Evolutionary conservation across 2,888 invertebrate genomes (phyloP), one percentile per base, ranked within the genome.

Genomic region (Cerastis leucographa): DNA sequence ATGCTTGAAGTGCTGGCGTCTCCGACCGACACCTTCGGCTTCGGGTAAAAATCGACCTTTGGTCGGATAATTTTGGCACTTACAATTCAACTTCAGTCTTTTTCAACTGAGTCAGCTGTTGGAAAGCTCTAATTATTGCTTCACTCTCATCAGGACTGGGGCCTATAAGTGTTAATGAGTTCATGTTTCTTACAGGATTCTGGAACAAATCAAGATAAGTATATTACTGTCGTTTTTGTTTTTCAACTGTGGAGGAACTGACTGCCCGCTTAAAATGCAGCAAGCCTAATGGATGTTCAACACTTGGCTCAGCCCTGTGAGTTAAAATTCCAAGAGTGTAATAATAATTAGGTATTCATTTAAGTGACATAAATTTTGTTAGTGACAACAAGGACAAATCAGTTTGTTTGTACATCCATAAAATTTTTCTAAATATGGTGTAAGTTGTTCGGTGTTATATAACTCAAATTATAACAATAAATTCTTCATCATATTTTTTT

Each of bases 81-180:
- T 86, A 96, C 96, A 88, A 73, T 85, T 95, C 93, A 2, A 91
- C 94, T 82, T 94, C 95, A 0, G 89, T 71, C 74, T 83, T 93
- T 72, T 91, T 95, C 61, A 96, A 79, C 66, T 92, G 92, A 3
- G 95, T 94, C 8, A 94, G 62, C 74, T 95, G 91, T 71, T 89
- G 91, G 77, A 96, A 96, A 11, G 91, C 89, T 80, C 92, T 92
- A n/a, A 91, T 87, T 2, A 96, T 80, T 0, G 91, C 84, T 1
- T 92, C 92, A 0, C 80, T 85, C 59, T 96, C 95, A 2, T 94
- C 93, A 0, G 83, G 65, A 0, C 92, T 91, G 0, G 96, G 96
- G 44, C 91, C 83, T 7, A 93, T 84, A 3, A 96, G 91, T 7
- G 84, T 79, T 54, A 95, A 73, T 7, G 92, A 89, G 80, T 93